Evolutionary conservation across 2,888 invertebrate species (phyloP).

Genomic region (Cylindroiulus punctatus): DNA sequence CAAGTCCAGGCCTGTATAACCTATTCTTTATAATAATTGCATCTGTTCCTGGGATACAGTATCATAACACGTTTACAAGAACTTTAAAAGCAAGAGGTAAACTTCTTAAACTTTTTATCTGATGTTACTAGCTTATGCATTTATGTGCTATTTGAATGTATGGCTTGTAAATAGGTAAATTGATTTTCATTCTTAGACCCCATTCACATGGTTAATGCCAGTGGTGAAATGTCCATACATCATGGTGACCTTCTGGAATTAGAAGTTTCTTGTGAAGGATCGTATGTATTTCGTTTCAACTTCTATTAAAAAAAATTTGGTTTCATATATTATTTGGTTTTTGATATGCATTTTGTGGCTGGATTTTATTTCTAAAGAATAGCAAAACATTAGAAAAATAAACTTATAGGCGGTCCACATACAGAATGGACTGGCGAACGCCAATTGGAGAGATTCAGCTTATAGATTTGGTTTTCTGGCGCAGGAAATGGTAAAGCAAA

Average conservation of each 20-base stretch:
- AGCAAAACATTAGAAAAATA: too few species aligned
- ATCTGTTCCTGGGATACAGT: background rate
- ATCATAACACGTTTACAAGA: constrained; percentile 29
- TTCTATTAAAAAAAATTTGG: too few species aligned
- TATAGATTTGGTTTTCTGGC: too few species aligned
- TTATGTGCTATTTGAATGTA: background rate
- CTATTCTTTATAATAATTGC: constrained; percentile 46
- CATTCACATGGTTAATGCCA: constrained; percentile 75
- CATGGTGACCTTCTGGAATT: constrained; percentile 81
- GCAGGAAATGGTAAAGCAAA: too few species aligned
- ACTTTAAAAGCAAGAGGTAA: constrained; percentile 48
- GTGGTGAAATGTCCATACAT: constrained; percentile 83
- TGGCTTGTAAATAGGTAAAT: background rate
- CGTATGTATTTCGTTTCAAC: constrained; percentile 64
- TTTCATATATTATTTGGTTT: too few species aligned
- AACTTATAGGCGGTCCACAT: too few species aligned
- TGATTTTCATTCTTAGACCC: constrained; percentile 69
- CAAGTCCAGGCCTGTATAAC: background rate
- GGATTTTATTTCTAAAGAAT: too few species aligned
- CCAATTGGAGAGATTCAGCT: too few species aligned
- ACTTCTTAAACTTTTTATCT: too few species aligned
- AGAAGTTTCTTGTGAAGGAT: constrained; percentile 76
- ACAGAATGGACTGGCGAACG: too few species aligned
- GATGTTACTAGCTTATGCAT: background rate
- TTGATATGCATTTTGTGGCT: too few species aligned